phyloP scores from a whole-genome alignment of 2,113 vertebrate species.

The Dicerorhinus sumatrensis region DNA sequence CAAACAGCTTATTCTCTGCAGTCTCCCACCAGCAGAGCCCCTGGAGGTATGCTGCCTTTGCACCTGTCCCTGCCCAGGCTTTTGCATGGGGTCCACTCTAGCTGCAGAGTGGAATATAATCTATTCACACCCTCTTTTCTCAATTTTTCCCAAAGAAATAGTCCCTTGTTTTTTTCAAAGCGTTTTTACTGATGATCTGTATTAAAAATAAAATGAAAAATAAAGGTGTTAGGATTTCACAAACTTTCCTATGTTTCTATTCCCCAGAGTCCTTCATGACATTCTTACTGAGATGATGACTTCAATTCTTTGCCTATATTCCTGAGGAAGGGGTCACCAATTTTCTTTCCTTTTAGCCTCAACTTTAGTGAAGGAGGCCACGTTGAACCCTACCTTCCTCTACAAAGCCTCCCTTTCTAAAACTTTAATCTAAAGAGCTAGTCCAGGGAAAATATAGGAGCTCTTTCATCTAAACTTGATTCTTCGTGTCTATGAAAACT shows the following conservation, averaged over 20 bases:
- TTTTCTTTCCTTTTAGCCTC: neutral
- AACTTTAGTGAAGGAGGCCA: neutral
- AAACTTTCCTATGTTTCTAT: neutral
- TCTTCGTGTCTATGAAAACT: neutral
- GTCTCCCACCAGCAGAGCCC: neutral
- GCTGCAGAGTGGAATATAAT: neutral
- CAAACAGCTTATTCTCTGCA: fast-evolving
- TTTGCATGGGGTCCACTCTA: neutral
- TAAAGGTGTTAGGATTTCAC: neutral
- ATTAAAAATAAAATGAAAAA: neutral
- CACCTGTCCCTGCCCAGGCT: neutral
- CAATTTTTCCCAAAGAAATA: neutral
- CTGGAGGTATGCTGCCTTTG: fast-evolving
- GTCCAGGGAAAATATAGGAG: neutral
- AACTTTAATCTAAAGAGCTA: neutral
- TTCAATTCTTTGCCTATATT: neutral
- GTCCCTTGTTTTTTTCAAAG: neutral
- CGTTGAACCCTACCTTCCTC: neutral
- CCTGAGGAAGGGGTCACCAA: neutral
- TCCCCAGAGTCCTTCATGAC: neutral
- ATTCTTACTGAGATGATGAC: neutral
- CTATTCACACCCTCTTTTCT: neutral
- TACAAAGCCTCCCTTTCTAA: neutral
- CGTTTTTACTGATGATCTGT: neutral
- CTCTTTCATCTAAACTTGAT: neutral